These are phyloP conservation scores for Platygyra sinensis DNA, from an alignment of 64 coral and sea anemone species.

Conservation along the genomic window DNA sequence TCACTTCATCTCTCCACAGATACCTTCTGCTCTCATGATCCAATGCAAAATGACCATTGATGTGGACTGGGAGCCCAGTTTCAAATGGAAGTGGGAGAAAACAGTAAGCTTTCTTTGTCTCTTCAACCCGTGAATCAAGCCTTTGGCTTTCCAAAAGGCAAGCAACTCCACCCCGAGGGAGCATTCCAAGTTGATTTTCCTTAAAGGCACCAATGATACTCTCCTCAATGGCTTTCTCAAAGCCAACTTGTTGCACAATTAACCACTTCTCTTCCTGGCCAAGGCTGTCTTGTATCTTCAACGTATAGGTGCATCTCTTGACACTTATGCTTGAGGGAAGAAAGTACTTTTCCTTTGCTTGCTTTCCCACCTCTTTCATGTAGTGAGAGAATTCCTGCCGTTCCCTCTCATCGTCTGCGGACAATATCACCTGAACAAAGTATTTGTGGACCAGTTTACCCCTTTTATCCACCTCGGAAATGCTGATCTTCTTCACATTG, in stretches of 20 bases:
- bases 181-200: constrained; percentile 39
- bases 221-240: neutral
- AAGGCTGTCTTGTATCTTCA: constrained; percentile 49
- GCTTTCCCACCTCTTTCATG: constrained; percentile 29
- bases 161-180: constrained; percentile 81
- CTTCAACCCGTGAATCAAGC: too few relatives aligned
- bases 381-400: neutral
- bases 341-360: neutral
- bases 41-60: constrained; percentile 87
- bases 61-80: constrained; percentile 74
- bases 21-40: constrained; percentile 68
- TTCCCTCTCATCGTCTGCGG: too few relatives aligned
- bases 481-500: constrained; percentile 45
- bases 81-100: constrained; percentile 83
- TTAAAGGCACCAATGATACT: too few relatives aligned
- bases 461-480: constrained; percentile 27
- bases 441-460: neutral
- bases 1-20: constrained; percentile 37
- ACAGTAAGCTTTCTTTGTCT: constrained; percentile 68
- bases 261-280: constrained; percentile 58
- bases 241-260: constrained; percentile 67
- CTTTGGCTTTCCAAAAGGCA: neutral
- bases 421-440: too few relatives aligned
- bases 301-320: constrained; percentile 44
- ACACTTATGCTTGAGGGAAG: too few relatives aligned